Evolutionary conservation across 1,140 invertebrate genomes (phyloP).

Genomic region (Achroia grisella): DNA sequence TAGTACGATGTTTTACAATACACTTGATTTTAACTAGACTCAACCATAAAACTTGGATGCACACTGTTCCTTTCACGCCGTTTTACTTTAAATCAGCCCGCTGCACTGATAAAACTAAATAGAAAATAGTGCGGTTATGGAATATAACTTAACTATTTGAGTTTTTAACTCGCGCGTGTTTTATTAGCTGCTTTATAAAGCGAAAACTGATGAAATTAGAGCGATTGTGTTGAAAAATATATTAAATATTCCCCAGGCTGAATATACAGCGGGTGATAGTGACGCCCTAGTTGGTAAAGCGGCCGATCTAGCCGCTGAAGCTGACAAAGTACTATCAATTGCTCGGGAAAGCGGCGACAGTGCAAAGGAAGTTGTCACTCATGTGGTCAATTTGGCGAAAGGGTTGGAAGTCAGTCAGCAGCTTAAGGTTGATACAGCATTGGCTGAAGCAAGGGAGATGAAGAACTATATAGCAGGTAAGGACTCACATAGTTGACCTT

Average conservation of each 20-base stretch:
- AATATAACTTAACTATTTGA: too few relatives aligned
- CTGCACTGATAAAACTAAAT: too few relatives aligned
- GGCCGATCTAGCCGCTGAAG: conserved; percentile 73
- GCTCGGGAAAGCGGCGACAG: conserved; percentile 71
- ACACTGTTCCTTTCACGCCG: too few relatives aligned
- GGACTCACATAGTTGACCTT: too few relatives aligned
- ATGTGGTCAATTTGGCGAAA: conserved; percentile 79
- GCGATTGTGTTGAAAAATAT: too few relatives aligned
- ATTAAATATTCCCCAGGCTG: conserved; percentile 33
- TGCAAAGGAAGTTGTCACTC: conserved; percentile 75
- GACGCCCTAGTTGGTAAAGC: conserved; percentile 72
- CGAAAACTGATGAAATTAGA: too few relatives aligned
- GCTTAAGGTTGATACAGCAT: conserved; percentile 84
- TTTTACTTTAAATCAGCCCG: too few relatives aligned
- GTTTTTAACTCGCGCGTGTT: too few relatives aligned
- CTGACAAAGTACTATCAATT: conserved; percentile 71
- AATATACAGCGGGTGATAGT: conserved; percentile 70
- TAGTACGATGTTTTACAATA: too few relatives aligned
- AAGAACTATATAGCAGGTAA: conserved; percentile 78
- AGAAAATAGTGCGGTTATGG: too few relatives aligned
- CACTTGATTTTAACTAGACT: too few relatives aligned
- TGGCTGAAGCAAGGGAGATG: conserved; percentile 82
- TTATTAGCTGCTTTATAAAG: not conserved
- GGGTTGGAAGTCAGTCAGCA: conserved; percentile 79
- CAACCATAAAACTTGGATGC: too few relatives aligned